A percentile compares a stretch with the other conserved stretches of the same genome.
Evolutionary conservation across 1,140 invertebrate species (phyloP).

Genomic region (Hermatobates lingyangjiaoensis): DNA sequence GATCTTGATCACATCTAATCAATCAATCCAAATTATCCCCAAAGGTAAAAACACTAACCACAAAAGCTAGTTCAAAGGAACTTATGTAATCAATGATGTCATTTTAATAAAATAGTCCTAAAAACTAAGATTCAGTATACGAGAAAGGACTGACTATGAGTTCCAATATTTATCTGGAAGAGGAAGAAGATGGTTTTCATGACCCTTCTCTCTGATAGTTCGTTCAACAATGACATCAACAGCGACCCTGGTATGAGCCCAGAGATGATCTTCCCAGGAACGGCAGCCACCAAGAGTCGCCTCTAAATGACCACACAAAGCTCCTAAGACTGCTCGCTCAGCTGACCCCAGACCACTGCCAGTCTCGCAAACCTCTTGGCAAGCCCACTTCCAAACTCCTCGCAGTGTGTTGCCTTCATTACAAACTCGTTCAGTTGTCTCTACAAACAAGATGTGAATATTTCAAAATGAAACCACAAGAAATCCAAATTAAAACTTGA

Average conservation of each 20-base stretch:
- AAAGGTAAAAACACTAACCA: too few species aligned
- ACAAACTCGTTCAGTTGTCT: too few species aligned
- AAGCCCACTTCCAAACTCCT: not conserved
- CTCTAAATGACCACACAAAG: constrained; percentile 65
- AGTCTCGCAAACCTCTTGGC: not conserved
- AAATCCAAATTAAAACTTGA: too few species aligned
- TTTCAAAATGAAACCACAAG: too few species aligned
- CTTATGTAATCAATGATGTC: too few species aligned
- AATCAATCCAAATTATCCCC: too few species aligned
- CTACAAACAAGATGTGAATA: too few species aligned
- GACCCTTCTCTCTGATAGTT: constrained; percentile 39
- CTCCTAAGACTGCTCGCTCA: constrained; percentile 46
- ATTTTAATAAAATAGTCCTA: too few species aligned
- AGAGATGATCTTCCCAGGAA: constrained; percentile 76
- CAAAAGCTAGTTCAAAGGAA: too few species aligned
- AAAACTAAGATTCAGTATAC: too few species aligned
- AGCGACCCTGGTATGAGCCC: constrained; percentile 67
- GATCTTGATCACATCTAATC: too few species aligned
- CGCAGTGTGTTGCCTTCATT: not conserved
- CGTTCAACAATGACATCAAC: constrained; percentile 70
- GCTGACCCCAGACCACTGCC: too few species aligned
- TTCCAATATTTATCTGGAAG: constrained; percentile 64
- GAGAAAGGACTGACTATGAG: constrained; percentile 31
- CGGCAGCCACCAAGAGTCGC: constrained; percentile 47
- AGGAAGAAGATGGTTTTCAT: constrained; percentile 29